Base-by-base conservation (phyloP, 2,113 vertebrate species). In the Nothoprocta pentlandii region DNA sequence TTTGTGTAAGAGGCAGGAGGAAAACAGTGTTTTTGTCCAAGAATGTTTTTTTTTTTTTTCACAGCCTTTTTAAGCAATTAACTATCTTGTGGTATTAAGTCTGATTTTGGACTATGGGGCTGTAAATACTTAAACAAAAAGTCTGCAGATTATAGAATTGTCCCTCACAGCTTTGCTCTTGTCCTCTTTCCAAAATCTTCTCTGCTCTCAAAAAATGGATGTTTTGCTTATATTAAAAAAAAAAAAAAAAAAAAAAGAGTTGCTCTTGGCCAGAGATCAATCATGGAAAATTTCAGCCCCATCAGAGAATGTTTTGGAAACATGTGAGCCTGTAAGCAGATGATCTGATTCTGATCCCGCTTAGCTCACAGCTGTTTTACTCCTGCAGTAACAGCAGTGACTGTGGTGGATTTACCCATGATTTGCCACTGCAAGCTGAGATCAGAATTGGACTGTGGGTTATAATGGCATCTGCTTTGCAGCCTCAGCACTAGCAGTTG, bases 261-360 rank as follows among this genome's bases (percentile, higher is more conserved):
- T 61, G 81, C 70, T 34, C 91, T 93, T 92, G 94, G 83, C 82
- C 21, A 51, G 80, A 94, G 76, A 95, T 96, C 81, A 85, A 69
- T 86, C 75, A 62, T 8, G 14, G 68, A 89, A 94, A 86, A 83
- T 66, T 80, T 91, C 79, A 86, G 46, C 59, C 69, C n/a, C 82
- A 90, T 95, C 76, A 78, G 71, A 90, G 51, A 70, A 71, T 61
- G 76, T 78, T 96, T 94, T 95, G 90, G 90, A 91, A 96, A 85
- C 71, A 22, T 14, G 81, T 30, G 67, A 90, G 56, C 46, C 92
- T 91, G 42, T 56, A 80, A 91, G 89, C 80, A 89, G 88, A 76
- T 90, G 93, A 95, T 92, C 42, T 92, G 76, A 91, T 87, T 80
- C 94, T 61, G 63, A 87, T 92, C 77, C 90, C 85, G 91, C 79